A percentile compares a stretch with the other conserved stretches of the same genome.
Evolutionary conservation across 2,888 invertebrate genomes (phyloP).

Genomic region (Asteroscopus sphinx): DNA sequence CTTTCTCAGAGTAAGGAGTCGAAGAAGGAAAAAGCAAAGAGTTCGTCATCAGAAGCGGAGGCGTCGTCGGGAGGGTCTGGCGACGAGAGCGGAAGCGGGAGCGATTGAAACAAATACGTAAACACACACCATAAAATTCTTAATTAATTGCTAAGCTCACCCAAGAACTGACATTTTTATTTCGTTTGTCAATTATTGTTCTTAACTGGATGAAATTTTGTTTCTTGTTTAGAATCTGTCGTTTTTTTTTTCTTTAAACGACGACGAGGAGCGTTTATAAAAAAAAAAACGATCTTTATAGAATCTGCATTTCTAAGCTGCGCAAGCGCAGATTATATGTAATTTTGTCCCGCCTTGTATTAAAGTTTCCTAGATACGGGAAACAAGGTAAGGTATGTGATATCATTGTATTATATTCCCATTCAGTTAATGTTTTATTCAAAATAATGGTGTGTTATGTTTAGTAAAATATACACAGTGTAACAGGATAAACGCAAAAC

Average conservation of each 20-base stretch:
- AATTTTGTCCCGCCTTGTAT: conserved; percentile 17
- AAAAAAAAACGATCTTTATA: background rate
- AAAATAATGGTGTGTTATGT: conserved; percentile 16
- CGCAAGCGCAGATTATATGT: conserved; percentile 10
- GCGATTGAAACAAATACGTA: conserved; percentile 66
- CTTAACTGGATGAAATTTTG: conserved; percentile 15
- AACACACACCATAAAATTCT: conserved; percentile 13
- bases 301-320: conserved; percentile 2
- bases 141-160: conserved; percentile 7
- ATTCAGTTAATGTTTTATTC: conserved; percentile 13
- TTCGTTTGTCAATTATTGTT: conserved; percentile 14
- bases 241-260: background rate
- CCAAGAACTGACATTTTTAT: conserved; percentile 37
- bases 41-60: conserved; percentile 81
- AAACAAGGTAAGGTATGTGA: conserved; percentile 47
- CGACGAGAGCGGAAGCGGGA: conserved; percentile 77
- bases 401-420: conserved; percentile 39
- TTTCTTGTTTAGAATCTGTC: background rate
- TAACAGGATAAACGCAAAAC: no score
- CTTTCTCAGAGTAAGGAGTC: conserved; percentile 76
- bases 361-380: conserved; percentile 7
- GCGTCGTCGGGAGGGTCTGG: conserved; percentile 78
- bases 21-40: conserved; percentile 78
- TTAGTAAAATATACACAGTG: no score
- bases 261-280: no score